A percentile compares a stretch with the other conserved stretches of the same genome.
phyloP scores from a whole-genome alignment of 2,888 invertebrate genomes.

The Hirtodrosophila duncani region DNA sequence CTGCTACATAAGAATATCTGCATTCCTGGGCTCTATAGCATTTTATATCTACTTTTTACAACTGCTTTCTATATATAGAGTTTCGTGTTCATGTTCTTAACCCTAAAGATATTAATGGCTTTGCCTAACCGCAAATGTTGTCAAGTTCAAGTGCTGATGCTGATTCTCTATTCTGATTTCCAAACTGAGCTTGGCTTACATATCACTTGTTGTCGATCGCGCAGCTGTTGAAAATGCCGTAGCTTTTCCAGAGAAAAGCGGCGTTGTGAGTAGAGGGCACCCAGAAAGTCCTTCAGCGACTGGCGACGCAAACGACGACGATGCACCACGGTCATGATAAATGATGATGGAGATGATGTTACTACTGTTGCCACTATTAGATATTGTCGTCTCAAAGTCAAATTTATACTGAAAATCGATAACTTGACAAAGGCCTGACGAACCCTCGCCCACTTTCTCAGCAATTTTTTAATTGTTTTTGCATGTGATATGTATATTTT shows the following conservation, averaged over 20 bases:
- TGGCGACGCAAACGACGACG: slow-evolving; percentile 55
- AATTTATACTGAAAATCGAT: slow-evolving; percentile 42
- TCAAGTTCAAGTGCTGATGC: too few species aligned
- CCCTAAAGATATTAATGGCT: too few species aligned
- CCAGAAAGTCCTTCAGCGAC: slow-evolving; percentile 61
- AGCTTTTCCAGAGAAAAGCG: slow-evolving; percentile 57
- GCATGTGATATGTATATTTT: slow-evolving; percentile 14
- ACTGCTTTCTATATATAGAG: slow-evolving; percentile 9
- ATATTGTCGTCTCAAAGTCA: slow-evolving; percentile 44
- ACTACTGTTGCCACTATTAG: slow-evolving; percentile 5
- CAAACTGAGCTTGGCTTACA: too few species aligned
- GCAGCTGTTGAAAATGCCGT: slow-evolving; percentile 41
- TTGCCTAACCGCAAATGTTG: too few species aligned
- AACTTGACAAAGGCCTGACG: slow-evolving; percentile 33
- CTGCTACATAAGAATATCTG: slow-evolving; percentile 1
- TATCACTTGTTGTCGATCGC: slow-evolving; percentile 44
- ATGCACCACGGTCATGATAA: slow-evolving; percentile 53
- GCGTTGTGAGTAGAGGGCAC: slow-evolving; percentile 43
- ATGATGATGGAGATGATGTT: too few species aligned
- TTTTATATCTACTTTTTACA: not conserved
- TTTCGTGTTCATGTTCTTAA: too few species aligned
- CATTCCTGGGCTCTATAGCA: too few species aligned
- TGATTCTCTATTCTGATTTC: too few species aligned
- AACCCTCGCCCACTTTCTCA: slow-evolving; percentile 49
- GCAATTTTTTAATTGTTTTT: slow-evolving; percentile 30